Percentiles rank a stretch among this genome's conserved stretches.
Evolutionary conservation across 2,797 vertebrate genomes (phyloP).

Genomic region (Adrianichthys oophorus): DNA sequence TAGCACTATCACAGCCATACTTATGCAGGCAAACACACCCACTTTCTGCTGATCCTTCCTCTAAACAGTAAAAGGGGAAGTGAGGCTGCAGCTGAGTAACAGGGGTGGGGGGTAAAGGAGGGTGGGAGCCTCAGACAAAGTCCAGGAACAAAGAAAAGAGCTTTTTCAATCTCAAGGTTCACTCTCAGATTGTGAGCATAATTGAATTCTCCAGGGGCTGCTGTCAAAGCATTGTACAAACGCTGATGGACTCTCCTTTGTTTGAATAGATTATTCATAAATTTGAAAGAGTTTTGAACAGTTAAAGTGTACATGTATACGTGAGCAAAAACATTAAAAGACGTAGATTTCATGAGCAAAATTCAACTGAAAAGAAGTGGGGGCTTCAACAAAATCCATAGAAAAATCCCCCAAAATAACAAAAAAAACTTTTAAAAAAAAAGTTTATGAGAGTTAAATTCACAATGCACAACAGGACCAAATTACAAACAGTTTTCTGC

Average conservation of each 20-base stretch:
- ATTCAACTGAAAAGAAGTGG: no score
- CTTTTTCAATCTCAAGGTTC: constrained; percentile 17
- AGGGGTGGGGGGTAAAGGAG: constrained; percentile 44
- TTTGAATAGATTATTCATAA: background rate
- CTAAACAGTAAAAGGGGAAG: constrained; percentile 54
- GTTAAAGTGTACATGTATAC: no score
- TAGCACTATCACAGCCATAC: constrained; percentile 5
- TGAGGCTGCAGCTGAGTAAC: constrained; percentile 65
- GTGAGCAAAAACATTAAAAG: no score
- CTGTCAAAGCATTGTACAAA: background rate
- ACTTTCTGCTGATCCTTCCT: constrained; percentile 65
- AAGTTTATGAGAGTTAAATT: no score
- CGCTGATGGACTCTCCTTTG: background rate
- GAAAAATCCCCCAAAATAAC: no score
- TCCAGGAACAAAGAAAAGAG: constrained; percentile 56
- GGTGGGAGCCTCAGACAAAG: constrained; percentile 40
- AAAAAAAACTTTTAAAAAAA: no score
- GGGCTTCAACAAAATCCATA: no score
- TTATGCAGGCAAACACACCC: constrained; percentile 35
- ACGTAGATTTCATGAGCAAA: no score
- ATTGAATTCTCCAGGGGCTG: constrained; percentile 10
- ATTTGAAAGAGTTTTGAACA: background rate
- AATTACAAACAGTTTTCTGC: no score
- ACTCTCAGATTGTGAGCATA: constrained; percentile 8
- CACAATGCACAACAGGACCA: no score